Conservation (phyloP, 2,797 vertebrate species). For the Mormyrops boulengeri region DNA sequence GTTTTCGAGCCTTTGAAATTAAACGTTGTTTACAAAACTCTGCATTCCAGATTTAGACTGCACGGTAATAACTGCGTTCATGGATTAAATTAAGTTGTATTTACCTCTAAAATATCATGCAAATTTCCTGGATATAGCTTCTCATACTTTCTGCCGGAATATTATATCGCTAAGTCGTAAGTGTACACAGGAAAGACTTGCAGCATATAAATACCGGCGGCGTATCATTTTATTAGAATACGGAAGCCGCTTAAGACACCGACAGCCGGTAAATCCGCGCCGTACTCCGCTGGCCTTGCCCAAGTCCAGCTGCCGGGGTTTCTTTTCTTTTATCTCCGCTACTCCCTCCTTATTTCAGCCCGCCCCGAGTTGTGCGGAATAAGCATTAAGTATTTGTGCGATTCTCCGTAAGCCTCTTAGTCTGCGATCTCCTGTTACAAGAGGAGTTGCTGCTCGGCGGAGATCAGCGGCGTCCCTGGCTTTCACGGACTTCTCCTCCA, state of each 20-base stretch:
- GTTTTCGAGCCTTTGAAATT: not conserved
- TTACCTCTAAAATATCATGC: not conserved
- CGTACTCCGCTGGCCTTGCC: slow-evolving; percentile 26
- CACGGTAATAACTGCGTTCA: not conserved
- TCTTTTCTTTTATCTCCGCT: slow-evolving; percentile 15
- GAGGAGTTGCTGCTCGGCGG: not conserved
- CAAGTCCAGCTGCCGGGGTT: slow-evolving; percentile 23
- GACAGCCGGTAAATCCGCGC: not conserved
- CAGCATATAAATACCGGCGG: not conserved
- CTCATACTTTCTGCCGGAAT: not conserved
- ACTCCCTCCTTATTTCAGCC: not conserved
- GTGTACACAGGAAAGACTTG: not conserved
- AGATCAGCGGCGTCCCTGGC: not conserved
- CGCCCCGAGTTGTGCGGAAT: not conserved
- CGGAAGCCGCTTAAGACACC: not conserved
- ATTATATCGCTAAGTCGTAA: not conserved
- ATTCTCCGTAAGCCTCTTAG: slow-evolving; percentile 19
- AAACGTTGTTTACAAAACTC: not conserved
- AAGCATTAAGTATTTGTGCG: not conserved
- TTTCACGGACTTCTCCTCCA: not conserved
- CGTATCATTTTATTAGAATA: not conserved
- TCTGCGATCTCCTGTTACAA: not conserved
- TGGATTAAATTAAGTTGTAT: not conserved
- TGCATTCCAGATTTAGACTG: not conserved
- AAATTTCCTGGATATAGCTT: not conserved